phyloP scores from a whole-genome alignment of 2,888 invertebrate genomes.

The Morpho deidamia region DNA sequence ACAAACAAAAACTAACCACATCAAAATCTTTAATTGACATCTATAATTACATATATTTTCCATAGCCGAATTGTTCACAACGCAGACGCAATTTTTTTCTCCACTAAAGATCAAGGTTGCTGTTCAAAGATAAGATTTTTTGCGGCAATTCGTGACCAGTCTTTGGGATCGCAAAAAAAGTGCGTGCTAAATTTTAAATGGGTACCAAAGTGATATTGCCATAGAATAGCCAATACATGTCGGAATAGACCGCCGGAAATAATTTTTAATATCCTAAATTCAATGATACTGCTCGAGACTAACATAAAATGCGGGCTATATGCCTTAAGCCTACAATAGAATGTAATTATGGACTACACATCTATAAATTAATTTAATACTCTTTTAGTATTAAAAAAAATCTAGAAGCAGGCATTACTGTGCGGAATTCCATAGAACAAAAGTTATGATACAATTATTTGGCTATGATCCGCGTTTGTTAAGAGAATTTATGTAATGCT shows the following conservation, averaged over 20 bases:
- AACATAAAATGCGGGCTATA: too few species aligned
- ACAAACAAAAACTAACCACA: slow-evolving; percentile 15
- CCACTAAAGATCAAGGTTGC: slow-evolving; percentile 69
- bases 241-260: slow-evolving; percentile 25
- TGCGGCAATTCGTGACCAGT: slow-evolving; percentile 68
- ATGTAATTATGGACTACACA: too few species aligned
- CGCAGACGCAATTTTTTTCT: slow-evolving; percentile 56
- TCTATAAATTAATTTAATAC: too few species aligned
- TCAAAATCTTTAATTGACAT: slow-evolving; percentile 19
- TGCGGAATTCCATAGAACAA: too few species aligned
- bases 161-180: slow-evolving; percentile 48
- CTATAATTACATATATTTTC: slow-evolving; percentile 21
- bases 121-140: slow-evolving; percentile 55
- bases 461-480: too few species aligned
- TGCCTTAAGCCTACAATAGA: too few species aligned
- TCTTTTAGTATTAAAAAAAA: too few species aligned
- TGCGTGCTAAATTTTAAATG: slow-evolving; percentile 68
- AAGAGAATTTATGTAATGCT: too few species aligned
- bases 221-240: slow-evolving; percentile 21
- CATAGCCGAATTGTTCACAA: slow-evolving; percentile 27
- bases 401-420: too few species aligned
- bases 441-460: too few species aligned
- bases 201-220: slow-evolving; percentile 46
- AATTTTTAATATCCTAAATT: slow-evolving; percentile 22
- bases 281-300: slow-evolving; percentile 6